Conservation (phyloP, 2,113 vertebrate species). For the Ariopsis seemanni region DNA sequence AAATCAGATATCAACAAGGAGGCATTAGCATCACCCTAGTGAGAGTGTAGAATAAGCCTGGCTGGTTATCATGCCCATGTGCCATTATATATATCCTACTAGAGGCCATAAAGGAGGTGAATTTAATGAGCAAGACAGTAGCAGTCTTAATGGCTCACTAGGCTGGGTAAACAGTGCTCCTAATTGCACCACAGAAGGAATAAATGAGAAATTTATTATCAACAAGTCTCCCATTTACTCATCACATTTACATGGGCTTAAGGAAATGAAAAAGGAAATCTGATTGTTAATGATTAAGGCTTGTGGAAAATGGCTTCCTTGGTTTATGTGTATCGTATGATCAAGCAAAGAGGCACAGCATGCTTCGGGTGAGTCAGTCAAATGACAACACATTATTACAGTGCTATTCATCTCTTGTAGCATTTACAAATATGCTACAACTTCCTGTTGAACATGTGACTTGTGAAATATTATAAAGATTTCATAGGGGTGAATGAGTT, state of each 20-base stretch:
- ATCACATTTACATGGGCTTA: background rate
- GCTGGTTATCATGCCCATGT: background rate
- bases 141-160: background rate
- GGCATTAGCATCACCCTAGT: background rate
- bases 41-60: background rate
- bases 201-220: background rate
- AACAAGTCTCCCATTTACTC: background rate
- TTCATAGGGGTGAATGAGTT: background rate
- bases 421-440: no score
- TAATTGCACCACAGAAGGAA: background rate
- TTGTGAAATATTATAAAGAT: background rate
- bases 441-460: background rate
- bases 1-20: background rate
- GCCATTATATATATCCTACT: background rate
- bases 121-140: background rate
- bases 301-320: background rate
- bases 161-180: background rate
- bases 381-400: background rate
- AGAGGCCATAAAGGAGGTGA: background rate
- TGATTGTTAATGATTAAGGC: background rate
- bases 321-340: background rate
- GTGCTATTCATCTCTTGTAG: background rate
- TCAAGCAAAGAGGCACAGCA: background rate
- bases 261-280: background rate
- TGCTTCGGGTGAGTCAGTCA: background rate